phyloP scores from a whole-genome alignment of 2,888 invertebrate genomes.

The Volucella inanis region DNA sequence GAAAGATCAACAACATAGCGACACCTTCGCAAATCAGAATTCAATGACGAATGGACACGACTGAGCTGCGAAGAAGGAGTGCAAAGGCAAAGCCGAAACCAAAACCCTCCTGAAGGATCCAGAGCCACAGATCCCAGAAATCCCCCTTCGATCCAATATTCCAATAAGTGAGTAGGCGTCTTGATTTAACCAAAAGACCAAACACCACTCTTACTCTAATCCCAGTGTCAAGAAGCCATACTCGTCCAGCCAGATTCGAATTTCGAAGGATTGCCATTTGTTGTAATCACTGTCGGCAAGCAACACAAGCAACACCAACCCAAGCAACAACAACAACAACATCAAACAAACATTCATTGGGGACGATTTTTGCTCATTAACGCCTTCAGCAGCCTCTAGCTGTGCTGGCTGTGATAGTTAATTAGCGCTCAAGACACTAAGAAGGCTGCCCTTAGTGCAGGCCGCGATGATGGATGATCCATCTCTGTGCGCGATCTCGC shows the following conservation, averaged over 20 bases:
- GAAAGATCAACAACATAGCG: background rate
- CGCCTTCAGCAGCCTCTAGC: conserved; percentile 65
- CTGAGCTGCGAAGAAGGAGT: conserved; percentile 12
- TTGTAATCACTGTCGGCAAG: conserved; percentile 44
- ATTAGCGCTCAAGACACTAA: conserved; percentile 68
- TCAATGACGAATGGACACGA: background rate
- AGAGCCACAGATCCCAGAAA: background rate
- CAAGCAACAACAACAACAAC: background rate
- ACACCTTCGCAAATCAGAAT: conserved; percentile 10
- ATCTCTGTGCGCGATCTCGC: conserved; percentile 65
- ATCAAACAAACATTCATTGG: conserved; percentile 45
- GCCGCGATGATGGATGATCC: conserved; percentile 67
- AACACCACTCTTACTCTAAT: background rate
- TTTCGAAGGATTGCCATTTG: conserved; percentile 40
- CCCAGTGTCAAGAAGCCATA: conserved; percentile 25
- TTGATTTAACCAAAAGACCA: background rate
- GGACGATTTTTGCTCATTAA: conserved; percentile 70
- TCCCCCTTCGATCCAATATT: background rate
- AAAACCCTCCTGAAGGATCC: no score
- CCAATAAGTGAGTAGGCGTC: conserved; percentile 54
- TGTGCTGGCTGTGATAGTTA: conserved; percentile 66
- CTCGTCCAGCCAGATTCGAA: background rate
- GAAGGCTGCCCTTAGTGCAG: conserved; percentile 71
- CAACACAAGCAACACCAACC: no score
- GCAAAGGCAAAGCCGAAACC: background rate